Evolutionary conservation across 2,888 invertebrate species (phyloP).

Genomic region (Patella pellucida): DNA sequence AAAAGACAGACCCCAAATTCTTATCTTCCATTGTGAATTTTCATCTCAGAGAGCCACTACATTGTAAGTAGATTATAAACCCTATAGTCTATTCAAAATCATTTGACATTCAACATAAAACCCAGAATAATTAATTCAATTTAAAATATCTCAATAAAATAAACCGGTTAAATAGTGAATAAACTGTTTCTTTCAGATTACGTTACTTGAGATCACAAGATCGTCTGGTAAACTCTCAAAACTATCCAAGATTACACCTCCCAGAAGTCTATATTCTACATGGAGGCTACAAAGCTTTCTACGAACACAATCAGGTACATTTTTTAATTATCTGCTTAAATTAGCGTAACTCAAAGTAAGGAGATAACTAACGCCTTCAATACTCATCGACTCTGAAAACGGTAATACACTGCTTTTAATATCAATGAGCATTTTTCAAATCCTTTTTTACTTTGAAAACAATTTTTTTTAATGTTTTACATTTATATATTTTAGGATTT

Average conservation of each 20-base stretch:
- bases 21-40: conserved; percentile 39
- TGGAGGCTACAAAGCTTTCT: conserved; percentile 89
- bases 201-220: conserved; percentile 87
- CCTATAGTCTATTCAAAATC: not conserved
- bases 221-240: conserved; percentile 81
- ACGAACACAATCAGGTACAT: conserved; percentile 73
- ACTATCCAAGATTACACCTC: conserved; percentile 87
- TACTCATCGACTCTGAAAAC: too few relatives aligned
- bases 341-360: not conserved
- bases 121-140: not conserved
- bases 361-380: too few relatives aligned
- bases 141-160: too few relatives aligned
- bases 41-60: conserved; percentile 32
- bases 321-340: not conserved
- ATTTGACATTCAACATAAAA: not conserved
- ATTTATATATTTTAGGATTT: too few relatives aligned
- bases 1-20: conserved; percentile 21
- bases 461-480: too few relatives aligned
- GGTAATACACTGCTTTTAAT: too few relatives aligned
- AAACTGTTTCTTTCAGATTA: conserved; percentile 75
- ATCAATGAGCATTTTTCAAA: too few relatives aligned
- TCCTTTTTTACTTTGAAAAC: too few relatives aligned
- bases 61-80: conserved; percentile 26
- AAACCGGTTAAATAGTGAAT: not conserved
- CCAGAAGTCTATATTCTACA: conserved; percentile 93